Base-by-base conservation (phyloP, 2,113 vertebrate species). In the Condylura cristata region DNA sequence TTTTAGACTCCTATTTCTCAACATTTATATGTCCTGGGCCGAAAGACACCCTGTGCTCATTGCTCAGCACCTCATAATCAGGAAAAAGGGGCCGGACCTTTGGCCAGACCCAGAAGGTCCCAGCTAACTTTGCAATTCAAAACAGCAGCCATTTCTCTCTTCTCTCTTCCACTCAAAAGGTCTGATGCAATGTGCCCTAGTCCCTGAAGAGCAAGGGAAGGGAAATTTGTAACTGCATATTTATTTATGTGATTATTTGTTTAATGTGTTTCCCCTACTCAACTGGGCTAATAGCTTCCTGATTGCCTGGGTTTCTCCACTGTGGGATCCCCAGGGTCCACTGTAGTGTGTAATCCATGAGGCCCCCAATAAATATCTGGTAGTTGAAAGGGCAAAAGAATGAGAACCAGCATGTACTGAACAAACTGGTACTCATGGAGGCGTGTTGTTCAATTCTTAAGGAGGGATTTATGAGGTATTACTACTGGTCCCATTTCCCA, bases 1-100 rank as follows among this genome's bases (percentile, higher is more conserved):
- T 84, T 98, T 97, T 93, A 28, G 96, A 97, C 92, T 70, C 96
- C 41, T 92, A 60, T 97, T 98, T 97, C 97, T 97, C 97, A 98
- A 91, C 94, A 96, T 95, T 90, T 93, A 71, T 71, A 86, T 95
- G 96, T n/a, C n/a, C n/a, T n/a, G 14, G 37, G 70, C 32, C 56
- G 13, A 51, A 26, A 28, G 30, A 8, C 14, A 34, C 8, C 12
- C 10, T 32, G 26, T 1, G 32, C 58, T 53, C 70, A 76, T 1
- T 8, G 37, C 71, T 37, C 13, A 53, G 30, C 63, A n/a, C 58
- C 80, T 65, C n/a, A 14, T 39, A 39, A 56, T 24, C 20, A 37
- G 65, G 61, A 66, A 80, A 63, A 66, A 56, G 37, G 28, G 6
- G 6, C 13, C 39, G 34, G 61, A 66, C 6, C n/a, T 37, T 51